Percentiles rank a stretch among this genome's conserved stretches.
Conservation (phyloP, 2,113 vertebrate species). For the Ceratotherium simum region DNA sequence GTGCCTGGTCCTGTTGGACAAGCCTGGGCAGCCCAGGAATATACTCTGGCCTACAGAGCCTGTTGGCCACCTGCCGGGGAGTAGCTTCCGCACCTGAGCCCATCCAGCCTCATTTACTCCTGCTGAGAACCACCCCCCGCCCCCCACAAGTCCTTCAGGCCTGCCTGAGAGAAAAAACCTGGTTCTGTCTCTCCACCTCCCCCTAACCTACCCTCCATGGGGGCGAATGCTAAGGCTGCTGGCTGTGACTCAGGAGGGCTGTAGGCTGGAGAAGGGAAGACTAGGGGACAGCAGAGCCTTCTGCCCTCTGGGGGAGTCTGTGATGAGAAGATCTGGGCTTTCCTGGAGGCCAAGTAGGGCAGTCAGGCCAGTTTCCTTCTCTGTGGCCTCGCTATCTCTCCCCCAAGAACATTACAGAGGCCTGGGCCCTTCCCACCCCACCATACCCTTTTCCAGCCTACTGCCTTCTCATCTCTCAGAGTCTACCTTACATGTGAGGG, state of each 20-base stretch:
- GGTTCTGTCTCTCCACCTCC: neutral
- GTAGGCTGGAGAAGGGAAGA: neutral
- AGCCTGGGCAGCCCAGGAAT: neutral
- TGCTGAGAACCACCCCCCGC: neutral
- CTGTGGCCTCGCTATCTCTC: neutral
- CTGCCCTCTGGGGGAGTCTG: neutral
- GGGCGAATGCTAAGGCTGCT: neutral
- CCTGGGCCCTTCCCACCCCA: neutral
- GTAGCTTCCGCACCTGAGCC: neutral
- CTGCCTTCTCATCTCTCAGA: neutral
- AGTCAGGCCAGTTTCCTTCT: neutral
- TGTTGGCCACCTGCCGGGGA: accelerated
- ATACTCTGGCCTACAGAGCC: accelerated
- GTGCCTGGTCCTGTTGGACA: neutral
- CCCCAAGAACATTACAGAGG: accelerated
- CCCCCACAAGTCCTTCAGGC: no score
- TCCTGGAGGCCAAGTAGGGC: neutral
- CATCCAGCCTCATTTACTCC: neutral
- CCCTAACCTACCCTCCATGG: no score
- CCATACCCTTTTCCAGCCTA: no score
- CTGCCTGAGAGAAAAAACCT: neutral
- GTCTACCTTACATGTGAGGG: no score
- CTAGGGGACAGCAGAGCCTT: neutral
- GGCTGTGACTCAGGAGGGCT: neutral
- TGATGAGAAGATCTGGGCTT: neutral